Evolutionary conservation across 2,888 invertebrate genomes (phyloP).

Genomic region (Coecobrya sp.): DNA sequence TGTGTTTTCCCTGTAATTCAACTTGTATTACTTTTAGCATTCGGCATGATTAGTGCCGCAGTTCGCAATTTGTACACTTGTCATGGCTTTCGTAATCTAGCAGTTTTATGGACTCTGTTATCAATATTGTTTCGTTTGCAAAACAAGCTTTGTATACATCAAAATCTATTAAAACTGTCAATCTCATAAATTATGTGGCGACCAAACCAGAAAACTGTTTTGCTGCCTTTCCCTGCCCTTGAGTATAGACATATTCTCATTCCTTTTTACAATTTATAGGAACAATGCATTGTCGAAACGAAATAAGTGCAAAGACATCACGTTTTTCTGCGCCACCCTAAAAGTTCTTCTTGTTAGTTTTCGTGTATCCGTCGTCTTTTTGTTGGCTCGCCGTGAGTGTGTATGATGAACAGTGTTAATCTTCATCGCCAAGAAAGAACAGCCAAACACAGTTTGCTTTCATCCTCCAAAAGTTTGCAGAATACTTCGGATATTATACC

Average conservation of each 20-base stretch:
- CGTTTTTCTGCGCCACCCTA: background rate
- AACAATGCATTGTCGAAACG: too few species aligned
- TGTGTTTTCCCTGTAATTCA: too few species aligned
- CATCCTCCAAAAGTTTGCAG: background rate
- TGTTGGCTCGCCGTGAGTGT: background rate
- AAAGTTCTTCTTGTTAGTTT: background rate
- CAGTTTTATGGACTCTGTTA: background rate
- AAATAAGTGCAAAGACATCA: background rate
- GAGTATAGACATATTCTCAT: too few species aligned
- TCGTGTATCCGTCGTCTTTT: background rate
- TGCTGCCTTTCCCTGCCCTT: background rate
- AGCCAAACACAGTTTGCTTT: background rate
- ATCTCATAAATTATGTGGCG: background rate
- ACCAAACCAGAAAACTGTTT: background rate
- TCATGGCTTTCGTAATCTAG: too few species aligned
- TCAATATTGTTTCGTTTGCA: background rate
- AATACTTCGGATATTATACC: background rate
- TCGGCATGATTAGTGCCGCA: too few species aligned
- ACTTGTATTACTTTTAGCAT: too few species aligned
- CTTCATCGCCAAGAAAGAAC: background rate
- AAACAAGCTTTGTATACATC: background rate
- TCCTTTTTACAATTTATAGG: too few species aligned
- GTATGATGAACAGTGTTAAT: constrained; percentile 17
- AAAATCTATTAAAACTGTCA: constrained; percentile 31
- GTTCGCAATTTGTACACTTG: too few species aligned